Percentiles rank a stretch among this genome's conserved stretches.
Evolutionary conservation across 2,113 vertebrate species (phyloP).

Genomic region (Taxidea taxus): DNA sequence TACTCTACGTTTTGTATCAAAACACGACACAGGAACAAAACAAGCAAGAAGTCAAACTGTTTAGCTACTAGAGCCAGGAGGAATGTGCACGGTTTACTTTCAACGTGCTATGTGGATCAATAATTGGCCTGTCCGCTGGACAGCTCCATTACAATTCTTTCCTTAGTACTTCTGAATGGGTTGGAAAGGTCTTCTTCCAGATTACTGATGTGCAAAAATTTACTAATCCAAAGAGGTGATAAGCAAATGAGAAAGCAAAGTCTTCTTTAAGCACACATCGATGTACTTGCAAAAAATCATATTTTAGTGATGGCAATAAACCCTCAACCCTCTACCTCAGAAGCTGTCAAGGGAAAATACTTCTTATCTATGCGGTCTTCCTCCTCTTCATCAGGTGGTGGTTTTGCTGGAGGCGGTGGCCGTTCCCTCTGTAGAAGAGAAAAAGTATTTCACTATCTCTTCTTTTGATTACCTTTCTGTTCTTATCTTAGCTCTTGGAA

Average conservation of each 20-base stretch:
- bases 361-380: conserved; percentile 82
- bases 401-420: conserved; percentile 86
- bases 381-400: conserved; percentile 90
- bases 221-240: neutral
- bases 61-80: neutral
- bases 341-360: conserved; percentile 64
- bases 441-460: neutral
- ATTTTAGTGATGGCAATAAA: neutral
- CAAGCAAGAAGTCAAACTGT: neutral
- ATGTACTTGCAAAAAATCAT: neutral
- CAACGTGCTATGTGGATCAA: neutral
- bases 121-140: neutral
- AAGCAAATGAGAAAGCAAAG: neutral
- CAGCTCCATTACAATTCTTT: neutral
- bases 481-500: neutral
- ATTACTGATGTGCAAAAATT: neutral
- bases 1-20: neutral
- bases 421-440: conserved; percentile 87
- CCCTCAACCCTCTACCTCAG: conserved; percentile 73
- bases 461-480: neutral
- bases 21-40: neutral
- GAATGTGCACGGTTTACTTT: neutral
- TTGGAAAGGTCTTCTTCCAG: neutral
- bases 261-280: neutral
- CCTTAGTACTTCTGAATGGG: neutral